phyloP scores from a whole-genome alignment of 2,113 vertebrate species.

The Girardinichthys multiradiatus region DNA sequence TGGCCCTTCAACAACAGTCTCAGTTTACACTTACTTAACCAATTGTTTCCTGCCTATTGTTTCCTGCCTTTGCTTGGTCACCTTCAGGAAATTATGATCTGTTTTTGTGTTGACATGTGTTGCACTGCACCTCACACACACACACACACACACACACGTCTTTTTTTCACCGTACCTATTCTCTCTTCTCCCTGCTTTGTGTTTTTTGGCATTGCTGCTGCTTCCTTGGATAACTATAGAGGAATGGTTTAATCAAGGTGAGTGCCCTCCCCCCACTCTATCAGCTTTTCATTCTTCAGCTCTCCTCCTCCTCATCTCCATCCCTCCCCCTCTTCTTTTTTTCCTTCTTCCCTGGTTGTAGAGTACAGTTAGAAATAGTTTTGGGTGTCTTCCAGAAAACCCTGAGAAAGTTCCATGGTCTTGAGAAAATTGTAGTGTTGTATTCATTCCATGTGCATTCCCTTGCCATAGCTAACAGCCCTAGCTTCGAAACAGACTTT shows the following conservation, averaged over 20 bases:
- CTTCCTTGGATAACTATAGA: constrained; percentile 92
- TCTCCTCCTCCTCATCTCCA: constrained; percentile 7
- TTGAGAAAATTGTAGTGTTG: constrained; percentile 27
- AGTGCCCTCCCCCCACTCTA: constrained; percentile 73
- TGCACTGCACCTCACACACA: constrained; percentile 42
- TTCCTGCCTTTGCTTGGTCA: not conserved
- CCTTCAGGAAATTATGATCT: not conserved
- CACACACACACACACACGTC: constrained; percentile 40
- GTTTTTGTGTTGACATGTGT: constrained; percentile 38
- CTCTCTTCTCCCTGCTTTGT: constrained; percentile 79
- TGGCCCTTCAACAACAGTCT: too few species aligned
- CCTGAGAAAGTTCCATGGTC: constrained; percentile 38
- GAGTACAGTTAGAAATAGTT: constrained; percentile 59
- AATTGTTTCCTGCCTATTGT: not conserved
- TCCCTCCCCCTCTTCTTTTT: constrained; percentile 5
- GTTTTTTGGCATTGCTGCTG: constrained; percentile 86
- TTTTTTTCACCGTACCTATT: constrained; percentile 80
- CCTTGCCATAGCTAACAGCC: not conserved
- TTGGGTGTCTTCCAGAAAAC: constrained; percentile 53
- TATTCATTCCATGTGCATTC: constrained; percentile 40
- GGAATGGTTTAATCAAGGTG: constrained; percentile 99
- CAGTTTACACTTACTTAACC: not conserved
- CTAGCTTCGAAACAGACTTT: constrained; percentile 1
- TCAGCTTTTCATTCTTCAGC: constrained; percentile 39
- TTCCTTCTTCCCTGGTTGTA: constrained; percentile 33